These are phyloP conservation scores for Aphis gossypii DNA, from an alignment of 1,140 invertebrate species.

Conservation along the genomic window DNA sequence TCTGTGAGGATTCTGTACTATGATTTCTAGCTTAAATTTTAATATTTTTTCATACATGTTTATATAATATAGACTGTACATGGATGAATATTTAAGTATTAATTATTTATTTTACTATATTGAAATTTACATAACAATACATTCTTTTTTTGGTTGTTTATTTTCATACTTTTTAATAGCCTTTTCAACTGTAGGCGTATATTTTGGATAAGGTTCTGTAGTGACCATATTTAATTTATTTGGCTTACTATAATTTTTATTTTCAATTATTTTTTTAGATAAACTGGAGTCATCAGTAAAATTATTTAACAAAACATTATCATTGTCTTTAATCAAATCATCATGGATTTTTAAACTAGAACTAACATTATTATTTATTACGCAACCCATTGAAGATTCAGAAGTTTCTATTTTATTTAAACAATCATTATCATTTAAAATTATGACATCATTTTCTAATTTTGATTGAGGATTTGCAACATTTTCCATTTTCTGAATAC, in stretches of 20 bases:
- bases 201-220: constrained; percentile 54
- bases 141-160: constrained; percentile 58
- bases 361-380: neutral
- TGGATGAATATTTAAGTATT: neutral
- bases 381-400: neutral
- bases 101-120: constrained; percentile 26
- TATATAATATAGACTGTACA: neutral
- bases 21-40: constrained; percentile 14
- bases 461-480: too few species aligned
- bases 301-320: neutral
- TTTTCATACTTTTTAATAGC: constrained; percentile 57
- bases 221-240: constrained; percentile 27
- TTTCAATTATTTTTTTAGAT: neutral
- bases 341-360: neutral
- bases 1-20: constrained; percentile 43
- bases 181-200: constrained; percentile 49
- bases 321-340: neutral
- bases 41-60: constrained; percentile 8
- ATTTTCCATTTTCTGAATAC: neutral
- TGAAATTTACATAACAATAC: constrained; percentile 57
- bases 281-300: neutral
- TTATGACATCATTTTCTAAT: neutral
- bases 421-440: neutral
- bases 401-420: neutral
- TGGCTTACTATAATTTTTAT: neutral